These are phyloP conservation scores for Alligator sinensis DNA, from an alignment of 2,113 vertebrate species.

Conservation along the genomic window DNA sequence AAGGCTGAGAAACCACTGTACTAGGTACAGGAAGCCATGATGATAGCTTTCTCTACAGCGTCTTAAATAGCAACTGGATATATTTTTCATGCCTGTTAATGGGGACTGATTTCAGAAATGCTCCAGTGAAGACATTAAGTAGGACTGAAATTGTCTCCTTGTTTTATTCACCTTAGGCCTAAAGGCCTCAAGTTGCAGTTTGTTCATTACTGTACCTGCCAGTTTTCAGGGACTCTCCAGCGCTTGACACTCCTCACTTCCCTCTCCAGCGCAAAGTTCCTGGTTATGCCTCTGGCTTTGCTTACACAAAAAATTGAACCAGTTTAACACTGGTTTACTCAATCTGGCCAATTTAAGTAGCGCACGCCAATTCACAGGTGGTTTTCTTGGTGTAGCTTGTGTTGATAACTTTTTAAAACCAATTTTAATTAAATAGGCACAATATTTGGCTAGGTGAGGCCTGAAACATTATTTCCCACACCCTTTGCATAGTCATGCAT, in stretches of 20 bases:
- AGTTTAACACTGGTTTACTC: neutral
- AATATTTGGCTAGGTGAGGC: neutral
- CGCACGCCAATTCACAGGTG: neutral
- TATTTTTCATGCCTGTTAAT: neutral
- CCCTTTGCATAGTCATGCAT: neutral
- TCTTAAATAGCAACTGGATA: neutral
- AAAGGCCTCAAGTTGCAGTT: neutral
- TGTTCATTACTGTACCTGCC: neutral
- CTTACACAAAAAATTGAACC: too few relatives aligned
- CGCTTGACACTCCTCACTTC: too few relatives aligned
- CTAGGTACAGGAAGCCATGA: too few relatives aligned
- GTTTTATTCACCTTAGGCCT: neutral
- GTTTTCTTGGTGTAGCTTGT: neutral
- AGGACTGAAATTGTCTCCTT: neutral
- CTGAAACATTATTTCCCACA: neutral
- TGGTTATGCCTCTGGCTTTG: too few relatives aligned
- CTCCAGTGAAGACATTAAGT: neutral
- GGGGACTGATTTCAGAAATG: neutral
- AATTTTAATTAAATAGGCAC: neutral
- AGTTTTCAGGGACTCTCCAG: too few relatives aligned
- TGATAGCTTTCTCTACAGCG: neutral
- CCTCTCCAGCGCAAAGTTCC: too few relatives aligned
- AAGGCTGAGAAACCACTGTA: too few relatives aligned
- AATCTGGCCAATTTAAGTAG: neutral
- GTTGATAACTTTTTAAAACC: neutral